Evolutionary conservation across 2,888 invertebrate species (phyloP).

Genomic region (Mythimna impura): DNA sequence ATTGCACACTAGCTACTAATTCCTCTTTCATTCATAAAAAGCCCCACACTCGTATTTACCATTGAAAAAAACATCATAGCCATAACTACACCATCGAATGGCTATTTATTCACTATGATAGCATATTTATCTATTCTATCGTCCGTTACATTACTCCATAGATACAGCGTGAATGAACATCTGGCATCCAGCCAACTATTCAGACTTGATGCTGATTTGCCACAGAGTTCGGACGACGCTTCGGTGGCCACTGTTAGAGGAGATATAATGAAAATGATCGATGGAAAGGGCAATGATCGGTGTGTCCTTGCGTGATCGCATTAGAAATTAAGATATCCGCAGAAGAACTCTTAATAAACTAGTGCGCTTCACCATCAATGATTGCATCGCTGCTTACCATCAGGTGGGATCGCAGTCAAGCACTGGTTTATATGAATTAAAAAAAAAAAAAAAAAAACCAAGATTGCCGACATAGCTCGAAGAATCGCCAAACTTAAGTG

Average conservation of each 20-base stretch:
- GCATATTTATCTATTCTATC: slow-evolving; percentile 42
- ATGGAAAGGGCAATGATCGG: too few species aligned
- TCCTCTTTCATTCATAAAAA: slow-evolving; percentile 4
- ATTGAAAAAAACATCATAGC: slow-evolving; percentile 3
- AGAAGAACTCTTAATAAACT: too few species aligned
- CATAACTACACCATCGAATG: slow-evolving; percentile 7
- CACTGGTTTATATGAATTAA: too few species aligned
- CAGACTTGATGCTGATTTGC: slow-evolving; percentile 26
- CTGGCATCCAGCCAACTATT: slow-evolving; percentile 37
- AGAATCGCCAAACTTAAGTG: too few species aligned
- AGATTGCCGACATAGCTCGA: too few species aligned
- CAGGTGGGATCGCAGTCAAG: too few species aligned
- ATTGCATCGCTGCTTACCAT: too few species aligned
- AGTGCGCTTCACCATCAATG: too few species aligned
- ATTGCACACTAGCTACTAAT: background rate
- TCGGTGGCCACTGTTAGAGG: background rate
- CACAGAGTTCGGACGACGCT: background rate
- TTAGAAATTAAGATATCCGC: too few species aligned
- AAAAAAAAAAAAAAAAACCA: too few species aligned
- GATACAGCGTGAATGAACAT: slow-evolving; percentile 24
- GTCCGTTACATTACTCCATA: background rate
- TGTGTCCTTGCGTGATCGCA: too few species aligned
- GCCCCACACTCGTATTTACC: background rate
- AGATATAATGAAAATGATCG: too few species aligned
- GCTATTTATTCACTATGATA: slow-evolving; percentile 29